Percentiles rank a stretch among this genome's conserved stretches.
Evolutionary conservation across 1,140 invertebrate genomes (phyloP).

Genomic region (Zophobas morio): DNA sequence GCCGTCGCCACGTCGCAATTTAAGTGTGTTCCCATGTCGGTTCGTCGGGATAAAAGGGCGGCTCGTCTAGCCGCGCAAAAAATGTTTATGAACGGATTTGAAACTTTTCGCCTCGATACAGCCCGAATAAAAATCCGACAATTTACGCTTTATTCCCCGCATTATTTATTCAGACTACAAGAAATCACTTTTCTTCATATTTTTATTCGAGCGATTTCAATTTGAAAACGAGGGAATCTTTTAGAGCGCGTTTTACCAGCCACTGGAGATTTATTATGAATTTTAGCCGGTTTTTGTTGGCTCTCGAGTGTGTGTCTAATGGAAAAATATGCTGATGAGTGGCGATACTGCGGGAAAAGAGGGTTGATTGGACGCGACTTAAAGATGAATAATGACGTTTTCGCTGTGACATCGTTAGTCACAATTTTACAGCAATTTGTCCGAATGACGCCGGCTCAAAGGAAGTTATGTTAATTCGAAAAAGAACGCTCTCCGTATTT

Average conservation of each 20-base stretch:
- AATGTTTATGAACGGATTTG: too few relatives aligned
- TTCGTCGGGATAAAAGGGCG: neutral
- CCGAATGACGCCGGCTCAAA: neutral
- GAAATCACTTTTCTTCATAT: slow-evolving; percentile 11
- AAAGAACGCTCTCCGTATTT: slow-evolving; percentile 20
- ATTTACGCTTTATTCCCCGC: slow-evolving; percentile 6
- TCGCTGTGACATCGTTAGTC: slow-evolving; percentile 20
- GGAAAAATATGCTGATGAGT: slow-evolving; percentile 21
- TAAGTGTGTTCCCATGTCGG: neutral
- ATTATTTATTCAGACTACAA: slow-evolving; percentile 14
- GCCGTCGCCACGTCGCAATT: neutral
- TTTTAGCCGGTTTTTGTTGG: neutral
- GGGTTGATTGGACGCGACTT: slow-evolving; percentile 1
- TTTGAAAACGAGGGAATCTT: slow-evolving; percentile 3
- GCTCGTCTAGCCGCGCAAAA: too few relatives aligned
- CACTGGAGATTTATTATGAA: slow-evolving; percentile 3
- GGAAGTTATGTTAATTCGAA: slow-evolving; percentile 27
- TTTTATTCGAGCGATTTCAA: slow-evolving; percentile 4
- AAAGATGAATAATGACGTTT: slow-evolving; percentile 23
- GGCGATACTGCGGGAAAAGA: neutral
- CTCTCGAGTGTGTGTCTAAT: neutral
- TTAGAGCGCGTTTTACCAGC: neutral
- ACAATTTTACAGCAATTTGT: slow-evolving; percentile 35
- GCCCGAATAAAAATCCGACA: neutral
- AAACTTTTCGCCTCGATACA: neutral